Evolutionary conservation across 2,797 vertebrate species (phyloP).

Genomic region (Ficedula albicollis): DNA sequence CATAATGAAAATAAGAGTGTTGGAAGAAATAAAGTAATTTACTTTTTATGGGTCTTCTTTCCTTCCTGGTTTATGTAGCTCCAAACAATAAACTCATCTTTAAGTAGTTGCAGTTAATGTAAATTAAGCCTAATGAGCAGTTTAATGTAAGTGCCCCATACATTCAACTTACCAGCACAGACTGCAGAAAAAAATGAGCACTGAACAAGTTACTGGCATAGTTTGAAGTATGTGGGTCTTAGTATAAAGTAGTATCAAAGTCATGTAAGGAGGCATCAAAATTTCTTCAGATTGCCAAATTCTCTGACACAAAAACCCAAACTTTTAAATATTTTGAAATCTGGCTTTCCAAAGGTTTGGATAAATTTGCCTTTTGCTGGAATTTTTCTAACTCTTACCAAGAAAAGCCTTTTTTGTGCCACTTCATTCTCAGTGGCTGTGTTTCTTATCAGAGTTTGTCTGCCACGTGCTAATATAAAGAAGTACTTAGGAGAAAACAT

Average conservation of each 20-base stretch:
- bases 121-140: neutral
- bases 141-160: neutral
- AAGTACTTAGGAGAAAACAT: neutral
- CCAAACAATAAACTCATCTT: neutral
- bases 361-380: neutral
- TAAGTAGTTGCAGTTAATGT: neutral
- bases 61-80: neutral
- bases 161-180: neutral
- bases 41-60: neutral
- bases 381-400: neutral
- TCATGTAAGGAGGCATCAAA: neutral
- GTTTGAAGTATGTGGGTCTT: neutral
- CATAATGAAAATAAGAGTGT: neutral
- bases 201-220: neutral
- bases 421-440: neutral
- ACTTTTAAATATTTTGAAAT: neutral
- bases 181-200: neutral
- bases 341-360: neutral
- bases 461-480: neutral
- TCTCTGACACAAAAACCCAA: neutral
- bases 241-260: neutral
- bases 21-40: neutral
- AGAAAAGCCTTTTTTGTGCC: neutral
- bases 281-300: neutral
- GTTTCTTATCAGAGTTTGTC: neutral